phyloP scores from a whole-genome alignment of 2,888 invertebrate genomes.

The Melinaea menophilus region DNA sequence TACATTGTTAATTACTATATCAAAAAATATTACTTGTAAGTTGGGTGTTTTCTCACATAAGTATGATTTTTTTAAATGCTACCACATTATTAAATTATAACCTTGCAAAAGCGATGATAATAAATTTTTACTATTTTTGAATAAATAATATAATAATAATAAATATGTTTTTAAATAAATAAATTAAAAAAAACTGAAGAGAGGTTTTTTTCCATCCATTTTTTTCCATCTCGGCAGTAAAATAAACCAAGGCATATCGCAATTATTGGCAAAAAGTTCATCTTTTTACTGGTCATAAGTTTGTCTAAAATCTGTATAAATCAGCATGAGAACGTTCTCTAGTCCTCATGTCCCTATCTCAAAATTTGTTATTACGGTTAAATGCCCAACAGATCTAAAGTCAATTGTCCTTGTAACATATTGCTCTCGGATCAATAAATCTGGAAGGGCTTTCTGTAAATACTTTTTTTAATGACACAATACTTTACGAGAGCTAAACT shows the following conservation, averaged over 20 bases:
- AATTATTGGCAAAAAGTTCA: conserved; percentile 39
- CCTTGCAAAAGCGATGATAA: no score
- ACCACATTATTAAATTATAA: no score
- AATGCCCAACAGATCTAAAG: conserved; percentile 41
- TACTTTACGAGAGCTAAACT: not conserved
- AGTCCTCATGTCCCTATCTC: conserved; percentile 43
- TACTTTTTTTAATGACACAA: conserved; percentile 36
- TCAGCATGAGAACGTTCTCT: conserved; percentile 36
- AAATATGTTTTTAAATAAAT: no score
- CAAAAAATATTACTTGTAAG: no score
- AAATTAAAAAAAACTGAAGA: no score
- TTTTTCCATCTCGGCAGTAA: no score
- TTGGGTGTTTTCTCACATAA: no score
- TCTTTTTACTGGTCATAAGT: conserved; percentile 29
- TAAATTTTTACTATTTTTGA: no score
- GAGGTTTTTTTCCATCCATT: no score
- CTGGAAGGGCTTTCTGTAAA: conserved; percentile 35
- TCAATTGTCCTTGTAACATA: conserved; percentile 38
- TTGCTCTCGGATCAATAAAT: conserved; percentile 36
- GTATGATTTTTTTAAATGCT: no score
- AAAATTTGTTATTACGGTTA: conserved; percentile 39
- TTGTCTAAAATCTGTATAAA: conserved; percentile 40
- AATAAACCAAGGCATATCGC: conserved; percentile 5
- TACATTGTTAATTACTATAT: no score
- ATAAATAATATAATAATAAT: no score